Evolutionary conservation across 1,140 invertebrate species (phyloP).

Genomic region (Chionoecetes opilio): DNA sequence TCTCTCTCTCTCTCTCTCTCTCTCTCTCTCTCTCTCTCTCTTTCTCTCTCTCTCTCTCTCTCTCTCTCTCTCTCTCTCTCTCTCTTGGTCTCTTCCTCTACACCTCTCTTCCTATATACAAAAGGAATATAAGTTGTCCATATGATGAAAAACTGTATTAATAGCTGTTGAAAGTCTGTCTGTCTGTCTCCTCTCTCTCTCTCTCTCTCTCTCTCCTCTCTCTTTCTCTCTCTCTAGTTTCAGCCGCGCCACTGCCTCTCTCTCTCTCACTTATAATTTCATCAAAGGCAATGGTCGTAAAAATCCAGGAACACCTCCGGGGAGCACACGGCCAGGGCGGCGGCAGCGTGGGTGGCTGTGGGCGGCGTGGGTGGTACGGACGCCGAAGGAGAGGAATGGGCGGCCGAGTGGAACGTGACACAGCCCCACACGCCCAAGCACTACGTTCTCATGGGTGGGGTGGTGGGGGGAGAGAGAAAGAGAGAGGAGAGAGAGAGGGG

Average conservation of each 20-base stretch:
- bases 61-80: not conserved
- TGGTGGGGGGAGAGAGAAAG: not conserved
- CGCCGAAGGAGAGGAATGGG: slow-evolving; percentile 12
- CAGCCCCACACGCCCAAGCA: not conserved
- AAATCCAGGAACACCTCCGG: not conserved
- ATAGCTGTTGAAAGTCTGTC: no score
- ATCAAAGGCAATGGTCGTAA: slow-evolving; percentile 6
- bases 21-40: not conserved
- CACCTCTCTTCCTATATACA: no score
- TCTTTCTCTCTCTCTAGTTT: not conserved
- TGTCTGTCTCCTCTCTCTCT: no score
- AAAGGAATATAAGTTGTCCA: no score
- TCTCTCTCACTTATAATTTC: not conserved
- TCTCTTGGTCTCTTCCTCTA: not conserved
- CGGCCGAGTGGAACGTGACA: slow-evolving; percentile 13
- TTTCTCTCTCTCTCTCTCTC: not conserved
- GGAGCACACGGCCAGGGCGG: not conserved
- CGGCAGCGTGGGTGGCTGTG: slow-evolving; percentile 22
- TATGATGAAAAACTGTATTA: no score
- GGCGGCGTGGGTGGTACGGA: slow-evolving; percentile 1
- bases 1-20: no score
- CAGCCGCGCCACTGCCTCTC: no score
- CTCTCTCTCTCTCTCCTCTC: no score
- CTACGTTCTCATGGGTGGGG: not conserved
- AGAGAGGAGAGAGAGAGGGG: not conserved